Evolutionary conservation across 2,113 vertebrate species (phyloP).

Genomic region (Lamprotornis superbus): DNA sequence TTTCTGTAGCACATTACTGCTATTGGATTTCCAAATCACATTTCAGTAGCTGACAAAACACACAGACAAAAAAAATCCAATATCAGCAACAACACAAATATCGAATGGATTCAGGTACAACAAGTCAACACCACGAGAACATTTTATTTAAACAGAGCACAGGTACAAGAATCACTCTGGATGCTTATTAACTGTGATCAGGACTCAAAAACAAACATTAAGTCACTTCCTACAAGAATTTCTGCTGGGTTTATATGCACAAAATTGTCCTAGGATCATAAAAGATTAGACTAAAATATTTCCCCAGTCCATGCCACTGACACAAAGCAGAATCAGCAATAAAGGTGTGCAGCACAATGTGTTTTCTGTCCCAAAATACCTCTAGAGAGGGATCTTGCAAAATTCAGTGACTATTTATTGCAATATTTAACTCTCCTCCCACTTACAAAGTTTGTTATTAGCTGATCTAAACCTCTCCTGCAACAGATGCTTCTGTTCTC

Average conservation of each 20-base stretch:
- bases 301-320: background rate
- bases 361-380: background rate
- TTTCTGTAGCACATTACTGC: constrained; percentile 49
- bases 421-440: background rate
- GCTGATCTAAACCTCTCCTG: background rate
- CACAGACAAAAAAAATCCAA: background rate
- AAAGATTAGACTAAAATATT: background rate
- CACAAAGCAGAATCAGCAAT: background rate
- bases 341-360: background rate
- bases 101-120: background rate
- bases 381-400: background rate
- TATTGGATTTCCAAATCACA: constrained; percentile 63
- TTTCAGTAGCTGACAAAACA: constrained; percentile 8
- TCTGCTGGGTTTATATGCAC: background rate
- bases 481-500: background rate
- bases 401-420: background rate
- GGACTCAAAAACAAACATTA: background rate
- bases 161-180: background rate
- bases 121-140: background rate
- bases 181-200: background rate
- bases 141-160: background rate
- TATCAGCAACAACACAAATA: background rate
- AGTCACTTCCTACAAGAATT: background rate
- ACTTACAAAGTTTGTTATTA: background rate
- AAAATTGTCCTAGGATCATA: background rate